Conservation (phyloP, 1,140 invertebrate genomes). For the Vanessa tameamea region DNA sequence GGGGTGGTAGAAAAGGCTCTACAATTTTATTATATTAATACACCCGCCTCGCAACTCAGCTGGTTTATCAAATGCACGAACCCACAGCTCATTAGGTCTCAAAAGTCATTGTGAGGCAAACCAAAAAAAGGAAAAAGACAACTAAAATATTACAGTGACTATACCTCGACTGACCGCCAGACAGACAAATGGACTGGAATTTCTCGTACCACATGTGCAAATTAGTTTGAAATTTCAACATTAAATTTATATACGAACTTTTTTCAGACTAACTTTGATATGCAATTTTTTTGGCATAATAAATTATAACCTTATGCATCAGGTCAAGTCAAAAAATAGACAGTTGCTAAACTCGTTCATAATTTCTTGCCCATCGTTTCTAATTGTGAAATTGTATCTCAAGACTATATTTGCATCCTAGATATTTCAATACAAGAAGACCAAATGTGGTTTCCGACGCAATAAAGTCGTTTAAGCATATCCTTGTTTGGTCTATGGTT, state of each 20-base stretch:
- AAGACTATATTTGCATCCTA: too few relatives aligned
- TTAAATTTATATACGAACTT: slow-evolving; percentile 5
- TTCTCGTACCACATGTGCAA: slow-evolving; percentile 29
- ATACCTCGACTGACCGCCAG: slow-evolving; percentile 36
- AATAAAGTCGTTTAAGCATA: too few relatives aligned
- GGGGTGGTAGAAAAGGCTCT: not conserved
- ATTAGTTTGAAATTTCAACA: slow-evolving; percentile 16
- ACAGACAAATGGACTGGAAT: slow-evolving; percentile 49
- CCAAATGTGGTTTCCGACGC: too few relatives aligned
- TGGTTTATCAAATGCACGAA: slow-evolving; percentile 24
- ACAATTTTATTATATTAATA: not conserved
- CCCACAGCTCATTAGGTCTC: slow-evolving; percentile 30
- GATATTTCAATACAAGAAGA: too few relatives aligned
- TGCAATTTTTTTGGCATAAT: not conserved
- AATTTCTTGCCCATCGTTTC: too few relatives aligned
- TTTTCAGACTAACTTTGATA: not conserved
- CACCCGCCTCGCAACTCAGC: slow-evolving; percentile 6
- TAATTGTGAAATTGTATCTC: too few relatives aligned
- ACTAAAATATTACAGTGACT: slow-evolving; percentile 36
- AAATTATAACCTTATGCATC: not conserved
- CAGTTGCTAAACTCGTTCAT: not conserved
- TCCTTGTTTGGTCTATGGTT: too few relatives aligned
- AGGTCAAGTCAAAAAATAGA: too few relatives aligned
- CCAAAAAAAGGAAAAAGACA: slow-evolving; percentile 23
- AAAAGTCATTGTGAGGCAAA: slow-evolving; percentile 28